Percentiles rank a stretch among this genome's conserved stretches.
These are phyloP conservation scores for Chelonia mydas DNA, from an alignment of 2,797 vertebrate genomes.

Conservation along the genomic window DNA sequence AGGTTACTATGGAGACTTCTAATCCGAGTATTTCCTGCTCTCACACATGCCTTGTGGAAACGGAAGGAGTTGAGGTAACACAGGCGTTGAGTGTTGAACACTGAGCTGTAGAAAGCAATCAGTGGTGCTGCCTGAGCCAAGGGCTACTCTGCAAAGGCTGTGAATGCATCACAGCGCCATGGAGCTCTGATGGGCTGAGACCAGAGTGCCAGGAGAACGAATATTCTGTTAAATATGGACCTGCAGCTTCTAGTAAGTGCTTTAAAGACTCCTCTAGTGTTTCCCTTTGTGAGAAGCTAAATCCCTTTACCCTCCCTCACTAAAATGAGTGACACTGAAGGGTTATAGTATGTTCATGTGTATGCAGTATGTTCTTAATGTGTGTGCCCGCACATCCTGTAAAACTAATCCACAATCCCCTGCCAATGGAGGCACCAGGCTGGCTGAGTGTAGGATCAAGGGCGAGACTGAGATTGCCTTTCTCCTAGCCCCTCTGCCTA, in stretches of 20 bases:
- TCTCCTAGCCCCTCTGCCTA: neutral
- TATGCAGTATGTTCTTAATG: neutral
- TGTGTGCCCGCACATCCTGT: too few relatives aligned
- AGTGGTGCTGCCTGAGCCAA: rapidly evolving
- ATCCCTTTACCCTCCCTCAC: neutral
- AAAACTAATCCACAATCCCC: neutral
- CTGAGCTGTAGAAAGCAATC: rapidly evolving
- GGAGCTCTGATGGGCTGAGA: neutral
- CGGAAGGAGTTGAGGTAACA: neutral
- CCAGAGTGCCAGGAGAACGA: rapidly evolving
- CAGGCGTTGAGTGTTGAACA: rapidly evolving
- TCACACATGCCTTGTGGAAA: rapidly evolving
- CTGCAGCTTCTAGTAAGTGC: neutral
- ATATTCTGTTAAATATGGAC: neutral
- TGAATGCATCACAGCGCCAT: neutral
- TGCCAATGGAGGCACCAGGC: neutral
- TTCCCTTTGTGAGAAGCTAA: neutral
- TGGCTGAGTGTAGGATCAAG: neutral
- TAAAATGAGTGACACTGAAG: neutral
- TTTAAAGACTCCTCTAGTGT: neutral
- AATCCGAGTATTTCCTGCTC: neutral
- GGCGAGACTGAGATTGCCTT: neutral
- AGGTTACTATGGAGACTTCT: neutral
- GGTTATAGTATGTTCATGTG: neutral
- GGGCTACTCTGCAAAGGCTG: neutral